phyloP scores from a whole-genome alignment of 2,888 invertebrate genomes.

The Agrotis segetum region DNA sequence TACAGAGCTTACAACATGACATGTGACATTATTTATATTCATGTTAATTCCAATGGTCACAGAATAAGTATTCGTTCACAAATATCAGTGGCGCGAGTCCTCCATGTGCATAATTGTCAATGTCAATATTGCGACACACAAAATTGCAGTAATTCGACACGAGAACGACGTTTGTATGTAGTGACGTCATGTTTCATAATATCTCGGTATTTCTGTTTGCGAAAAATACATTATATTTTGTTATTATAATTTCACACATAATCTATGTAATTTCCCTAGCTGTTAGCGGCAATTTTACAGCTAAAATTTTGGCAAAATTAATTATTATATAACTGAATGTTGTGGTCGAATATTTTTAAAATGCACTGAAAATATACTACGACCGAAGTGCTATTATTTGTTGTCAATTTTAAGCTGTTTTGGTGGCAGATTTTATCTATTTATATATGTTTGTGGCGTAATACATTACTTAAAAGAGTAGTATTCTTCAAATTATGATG shows the following conservation, averaged over 20 bases:
- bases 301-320: slow-evolving; percentile 10
- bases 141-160: slow-evolving; percentile 45
- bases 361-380: not conserved
- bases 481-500: not conserved
- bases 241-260: slow-evolving; percentile 19
- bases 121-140: slow-evolving; percentile 43
- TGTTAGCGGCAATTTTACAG: slow-evolving; percentile 22
- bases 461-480: not conserved
- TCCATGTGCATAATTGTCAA: slow-evolving; percentile 36
- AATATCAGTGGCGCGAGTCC: slow-evolving; percentile 21
- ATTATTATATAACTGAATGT: slow-evolving; percentile 2
- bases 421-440: not conserved
- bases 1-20: slow-evolving; percentile 17
- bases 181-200: slow-evolving; percentile 19
- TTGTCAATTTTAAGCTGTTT: slow-evolving; percentile 9
- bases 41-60: slow-evolving; percentile 32
- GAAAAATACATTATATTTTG: slow-evolving; percentile 25
- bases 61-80: slow-evolving; percentile 44
- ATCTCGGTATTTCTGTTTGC: slow-evolving; percentile 1
- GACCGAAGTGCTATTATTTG: slow-evolving; percentile 23
- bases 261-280: slow-evolving; percentile 12
- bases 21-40: slow-evolving; percentile 24
- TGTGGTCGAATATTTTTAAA: not conserved
- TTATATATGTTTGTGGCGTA: not conserved
- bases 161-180: slow-evolving; percentile 34